Evolutionary conservation across 2,797 vertebrate species (phyloP).

Genomic region (Propithecus perrieri): DNA sequence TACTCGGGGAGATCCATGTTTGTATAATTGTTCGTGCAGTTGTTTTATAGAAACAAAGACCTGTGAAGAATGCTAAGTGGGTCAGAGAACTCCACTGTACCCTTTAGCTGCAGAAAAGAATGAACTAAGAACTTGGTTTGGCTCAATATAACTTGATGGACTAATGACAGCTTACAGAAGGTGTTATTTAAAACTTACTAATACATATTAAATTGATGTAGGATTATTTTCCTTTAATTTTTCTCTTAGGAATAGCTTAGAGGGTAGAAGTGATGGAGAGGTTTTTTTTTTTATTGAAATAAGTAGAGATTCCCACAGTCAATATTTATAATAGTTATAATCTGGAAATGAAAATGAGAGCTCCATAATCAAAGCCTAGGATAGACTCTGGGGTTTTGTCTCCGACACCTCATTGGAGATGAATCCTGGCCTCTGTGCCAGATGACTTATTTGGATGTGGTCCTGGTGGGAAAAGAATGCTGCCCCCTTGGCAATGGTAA

Average conservation of each 20-base stretch:
- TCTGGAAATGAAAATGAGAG: background rate
- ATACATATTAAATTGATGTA: background rate
- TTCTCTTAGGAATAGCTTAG: background rate
- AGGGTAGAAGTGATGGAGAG: background rate
- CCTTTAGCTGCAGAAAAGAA: background rate
- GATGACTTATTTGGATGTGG: background rate
- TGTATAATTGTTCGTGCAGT: background rate
- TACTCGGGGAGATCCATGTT: background rate
- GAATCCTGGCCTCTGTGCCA: rapidly evolving
- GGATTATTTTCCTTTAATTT: background rate
- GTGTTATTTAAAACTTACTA: background rate
- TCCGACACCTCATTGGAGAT: rapidly evolving
- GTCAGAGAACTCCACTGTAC: background rate
- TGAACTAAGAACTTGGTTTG: background rate
- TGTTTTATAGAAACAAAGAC: background rate
- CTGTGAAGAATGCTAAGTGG: background rate
- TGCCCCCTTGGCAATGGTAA: background rate
- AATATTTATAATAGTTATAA: background rate
- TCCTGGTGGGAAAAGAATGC: background rate
- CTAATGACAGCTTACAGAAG: background rate
- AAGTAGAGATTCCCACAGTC: background rate
- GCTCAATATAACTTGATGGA: background rate
- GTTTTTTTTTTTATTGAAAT: background rate
- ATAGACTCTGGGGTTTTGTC: background rate
- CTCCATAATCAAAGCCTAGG: background rate